Conservation (phyloP, 2,888 invertebrate genomes). For the Lochmaea crataegi region DNA sequence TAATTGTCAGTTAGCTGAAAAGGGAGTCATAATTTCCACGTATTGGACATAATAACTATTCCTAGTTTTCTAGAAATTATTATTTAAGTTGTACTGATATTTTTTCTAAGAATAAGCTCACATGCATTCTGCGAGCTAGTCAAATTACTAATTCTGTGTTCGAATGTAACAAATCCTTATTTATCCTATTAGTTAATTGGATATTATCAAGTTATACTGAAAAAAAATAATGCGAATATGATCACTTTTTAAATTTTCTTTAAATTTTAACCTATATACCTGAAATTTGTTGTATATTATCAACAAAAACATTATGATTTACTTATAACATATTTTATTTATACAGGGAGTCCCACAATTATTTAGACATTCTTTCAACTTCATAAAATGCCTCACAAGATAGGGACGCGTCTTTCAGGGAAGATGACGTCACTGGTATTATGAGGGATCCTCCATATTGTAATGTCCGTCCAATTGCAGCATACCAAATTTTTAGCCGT, state of each 20-base stretch:
- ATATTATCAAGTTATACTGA: conserved; percentile 13
- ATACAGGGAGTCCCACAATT: too few relatives aligned
- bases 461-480: too few relatives aligned
- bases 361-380: too few relatives aligned
- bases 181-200: conserved; percentile 34
- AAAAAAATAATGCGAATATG: neutral
- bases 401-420: too few relatives aligned
- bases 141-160: conserved; percentile 5
- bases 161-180: neutral
- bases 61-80: neutral
- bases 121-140: neutral
- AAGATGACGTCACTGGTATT: too few relatives aligned
- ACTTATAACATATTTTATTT: too few relatives aligned
- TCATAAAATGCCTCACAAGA: too few relatives aligned
- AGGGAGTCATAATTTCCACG: neutral
- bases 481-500: too few relatives aligned
- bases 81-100: neutral
- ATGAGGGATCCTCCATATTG: too few relatives aligned
- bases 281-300: too few relatives aligned
- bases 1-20: neutral
- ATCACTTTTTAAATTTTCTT: neutral
- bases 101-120: neutral
- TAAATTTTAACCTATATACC: neutral
- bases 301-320: too few relatives aligned
- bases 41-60: neutral